These are phyloP conservation scores for Fringilla coelebs DNA, from an alignment of 2,797 vertebrate species.

Conservation along the genomic window DNA sequence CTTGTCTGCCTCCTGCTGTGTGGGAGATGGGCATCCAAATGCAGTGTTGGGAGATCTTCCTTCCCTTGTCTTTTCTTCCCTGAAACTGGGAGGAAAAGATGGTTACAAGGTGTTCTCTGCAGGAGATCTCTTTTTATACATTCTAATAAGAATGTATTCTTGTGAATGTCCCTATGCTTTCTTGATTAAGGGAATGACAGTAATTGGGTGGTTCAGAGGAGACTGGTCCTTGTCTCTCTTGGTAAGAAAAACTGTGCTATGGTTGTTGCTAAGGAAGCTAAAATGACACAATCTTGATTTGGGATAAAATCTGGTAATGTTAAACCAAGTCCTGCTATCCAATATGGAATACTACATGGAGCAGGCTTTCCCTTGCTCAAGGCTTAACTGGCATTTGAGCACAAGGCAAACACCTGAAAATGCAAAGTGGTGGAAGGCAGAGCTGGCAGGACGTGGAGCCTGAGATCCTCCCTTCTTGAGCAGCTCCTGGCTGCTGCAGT, in stretches of 20 bases:
- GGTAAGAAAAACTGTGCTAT: not conserved
- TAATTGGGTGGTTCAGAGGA: not conserved
- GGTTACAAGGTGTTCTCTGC: not conserved
- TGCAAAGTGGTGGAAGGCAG: not conserved
- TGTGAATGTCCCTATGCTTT: not conserved
- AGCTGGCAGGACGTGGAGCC: not conserved
- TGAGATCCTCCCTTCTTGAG: not conserved
- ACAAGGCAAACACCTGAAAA: not conserved
- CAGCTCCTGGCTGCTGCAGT: not conserved
- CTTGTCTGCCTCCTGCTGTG: not conserved
- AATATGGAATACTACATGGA: not conserved
- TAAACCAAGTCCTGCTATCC: rapidly evolving
- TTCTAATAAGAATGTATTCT: not conserved
- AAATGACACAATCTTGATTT: not conserved
- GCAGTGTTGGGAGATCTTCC: not conserved
- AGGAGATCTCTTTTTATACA: not conserved
- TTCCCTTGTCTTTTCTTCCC: not conserved
- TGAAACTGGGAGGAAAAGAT: not conserved
- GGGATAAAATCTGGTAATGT: not conserved
- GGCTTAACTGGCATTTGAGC: not conserved
- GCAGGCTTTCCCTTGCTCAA: not conserved
- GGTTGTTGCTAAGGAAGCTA: not conserved
- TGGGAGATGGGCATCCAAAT: not conserved
- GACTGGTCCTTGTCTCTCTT: not conserved
- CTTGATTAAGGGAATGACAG: not conserved